These are phyloP conservation scores for Rhyzopertha dominica DNA, from an alignment of 1,140 invertebrate species.

Conservation along the genomic window DNA sequence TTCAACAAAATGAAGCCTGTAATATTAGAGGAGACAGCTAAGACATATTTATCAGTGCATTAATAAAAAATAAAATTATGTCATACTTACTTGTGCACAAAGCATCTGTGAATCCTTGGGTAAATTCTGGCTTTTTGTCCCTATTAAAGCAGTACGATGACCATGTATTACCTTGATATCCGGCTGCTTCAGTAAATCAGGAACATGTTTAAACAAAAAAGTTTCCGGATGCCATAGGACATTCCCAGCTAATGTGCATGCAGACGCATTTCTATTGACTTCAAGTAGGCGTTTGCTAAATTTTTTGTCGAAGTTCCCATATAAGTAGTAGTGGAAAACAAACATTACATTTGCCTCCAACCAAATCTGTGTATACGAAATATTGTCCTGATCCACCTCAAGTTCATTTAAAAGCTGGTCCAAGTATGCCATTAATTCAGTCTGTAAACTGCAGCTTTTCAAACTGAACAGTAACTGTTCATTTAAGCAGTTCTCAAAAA, in stretches of 20 bases:
- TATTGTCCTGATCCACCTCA: constrained; percentile 57
- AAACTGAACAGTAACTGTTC: constrained; percentile 53
- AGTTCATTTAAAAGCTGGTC: constrained; percentile 59
- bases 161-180: constrained; percentile 58
- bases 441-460: constrained; percentile 61
- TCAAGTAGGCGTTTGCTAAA: constrained; percentile 67
- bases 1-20: constrained; percentile 31
- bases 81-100: constrained; percentile 46
- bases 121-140: constrained; percentile 53
- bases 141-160: constrained; percentile 54
- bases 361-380: constrained; percentile 56
- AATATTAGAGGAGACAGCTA: background rate
- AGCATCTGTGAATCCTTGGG: constrained; percentile 54
- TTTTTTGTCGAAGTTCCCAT: constrained; percentile 73
- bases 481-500: constrained; percentile 61
- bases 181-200: constrained; percentile 52
- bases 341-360: constrained; percentile 68
- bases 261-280: constrained; percentile 70
- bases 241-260: constrained; percentile 68
- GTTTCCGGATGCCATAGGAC: constrained; percentile 75
- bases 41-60: background rate
- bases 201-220: constrained; percentile 63
- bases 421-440: constrained; percentile 69
- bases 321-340: constrained; percentile 69
- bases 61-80: constrained; percentile 4